Percentiles rank a stretch among this genome's conserved stretches.
Evolutionary conservation across 2,113 vertebrate species (phyloP).

Genomic region (Chascanopsetta lugubris): DNA sequence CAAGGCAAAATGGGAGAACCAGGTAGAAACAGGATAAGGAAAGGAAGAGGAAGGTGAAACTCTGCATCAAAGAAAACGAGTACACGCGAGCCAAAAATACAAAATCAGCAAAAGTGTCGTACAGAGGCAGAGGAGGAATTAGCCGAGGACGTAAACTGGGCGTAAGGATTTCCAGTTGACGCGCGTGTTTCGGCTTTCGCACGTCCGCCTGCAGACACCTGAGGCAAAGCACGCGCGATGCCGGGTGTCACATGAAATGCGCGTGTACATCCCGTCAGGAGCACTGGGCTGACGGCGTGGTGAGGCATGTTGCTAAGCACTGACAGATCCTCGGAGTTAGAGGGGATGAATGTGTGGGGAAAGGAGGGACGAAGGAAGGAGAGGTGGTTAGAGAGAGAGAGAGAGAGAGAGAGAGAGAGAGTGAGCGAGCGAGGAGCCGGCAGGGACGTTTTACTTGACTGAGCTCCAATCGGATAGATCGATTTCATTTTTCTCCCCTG

Average conservation of each 20-base stretch:
- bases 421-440: background rate
- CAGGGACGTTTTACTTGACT: slow-evolving; percentile 30
- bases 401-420: background rate
- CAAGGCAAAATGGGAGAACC: background rate
- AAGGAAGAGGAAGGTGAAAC: too few relatives aligned
- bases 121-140: too few relatives aligned
- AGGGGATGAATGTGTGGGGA: slow-evolving; percentile 12
- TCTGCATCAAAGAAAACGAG: too few relatives aligned
- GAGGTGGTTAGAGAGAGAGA: background rate
- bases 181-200: too few relatives aligned
- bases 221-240: background rate
- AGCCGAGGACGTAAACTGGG: too few relatives aligned
- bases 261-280: background rate
- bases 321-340: slow-evolving; percentile 38
- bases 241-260: slow-evolving; percentile 19
- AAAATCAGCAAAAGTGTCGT: too few relatives aligned
- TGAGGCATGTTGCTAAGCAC: slow-evolving; percentile 52
- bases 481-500: slow-evolving; percentile 27
- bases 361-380: slow-evolving; percentile 8
- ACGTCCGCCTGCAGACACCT: slow-evolving; percentile 6
- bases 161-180: too few relatives aligned
- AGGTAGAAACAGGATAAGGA: background rate
- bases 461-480: slow-evolving; percentile 17
- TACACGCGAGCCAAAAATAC: too few relatives aligned
- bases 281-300: slow-evolving; percentile 13